Evolutionary conservation across 2,797 vertebrate species (phyloP).

Genomic region (Dromococcyx pavoninus): DNA sequence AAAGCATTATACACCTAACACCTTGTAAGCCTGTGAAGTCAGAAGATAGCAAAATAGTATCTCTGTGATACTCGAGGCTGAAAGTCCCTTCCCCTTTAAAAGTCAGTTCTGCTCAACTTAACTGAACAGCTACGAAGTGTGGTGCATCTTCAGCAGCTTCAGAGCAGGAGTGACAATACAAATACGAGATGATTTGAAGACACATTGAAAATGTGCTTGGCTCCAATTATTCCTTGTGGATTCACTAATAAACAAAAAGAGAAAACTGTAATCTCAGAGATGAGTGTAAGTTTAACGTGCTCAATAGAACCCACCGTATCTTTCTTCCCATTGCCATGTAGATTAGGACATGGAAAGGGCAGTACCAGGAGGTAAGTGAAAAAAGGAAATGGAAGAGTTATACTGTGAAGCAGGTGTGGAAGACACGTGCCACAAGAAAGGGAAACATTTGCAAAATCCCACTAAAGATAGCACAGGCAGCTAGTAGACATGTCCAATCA

Average conservation of each 20-base stretch:
- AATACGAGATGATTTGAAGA: neutral
- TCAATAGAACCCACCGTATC: neutral
- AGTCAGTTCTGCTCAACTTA: neutral
- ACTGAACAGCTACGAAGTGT: neutral
- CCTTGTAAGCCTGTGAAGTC: neutral
- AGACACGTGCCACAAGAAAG: neutral
- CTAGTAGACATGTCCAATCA: neutral
- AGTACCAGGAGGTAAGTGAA: neutral
- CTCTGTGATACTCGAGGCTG: neutral
- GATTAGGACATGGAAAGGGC: neutral
- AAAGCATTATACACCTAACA: neutral
- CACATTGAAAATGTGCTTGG: neutral
- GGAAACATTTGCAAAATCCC: neutral
- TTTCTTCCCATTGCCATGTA: neutral
- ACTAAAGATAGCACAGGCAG: neutral
- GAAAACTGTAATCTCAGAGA: neutral
- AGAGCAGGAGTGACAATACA: neutral
- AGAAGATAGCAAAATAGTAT: neutral
- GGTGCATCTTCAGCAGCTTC: neutral
- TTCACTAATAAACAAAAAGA: neutral
- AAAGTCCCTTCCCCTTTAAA: neutral
- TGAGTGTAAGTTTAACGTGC: fast-evolving
- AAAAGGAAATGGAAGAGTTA: neutral
- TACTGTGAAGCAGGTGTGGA: neutral
- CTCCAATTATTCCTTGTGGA: neutral